These are phyloP conservation scores for Ciconia maguari DNA, from an alignment of 2,113 vertebrate genomes.

Conservation along the genomic window DNA sequence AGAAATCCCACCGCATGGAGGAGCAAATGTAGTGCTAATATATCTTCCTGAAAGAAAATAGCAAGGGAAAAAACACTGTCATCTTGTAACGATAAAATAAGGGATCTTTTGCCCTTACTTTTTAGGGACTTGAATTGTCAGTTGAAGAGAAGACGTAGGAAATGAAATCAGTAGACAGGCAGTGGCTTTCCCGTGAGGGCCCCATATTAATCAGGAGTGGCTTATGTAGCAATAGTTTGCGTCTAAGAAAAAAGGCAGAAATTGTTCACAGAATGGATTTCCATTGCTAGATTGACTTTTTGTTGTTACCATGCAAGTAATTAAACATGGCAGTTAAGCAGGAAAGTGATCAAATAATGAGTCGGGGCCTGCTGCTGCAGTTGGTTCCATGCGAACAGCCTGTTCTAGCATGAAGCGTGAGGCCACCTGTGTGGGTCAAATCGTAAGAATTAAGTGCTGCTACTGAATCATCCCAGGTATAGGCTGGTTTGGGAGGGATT, in stretches of 20 bases:
- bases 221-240: constrained; percentile 43
- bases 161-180: constrained; percentile 53
- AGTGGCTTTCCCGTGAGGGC: constrained; percentile 57
- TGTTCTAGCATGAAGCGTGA: rapidly evolving
- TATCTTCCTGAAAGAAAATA: constrained; percentile 21
- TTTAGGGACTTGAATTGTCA: constrained; percentile 21
- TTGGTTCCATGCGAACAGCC: neutral
- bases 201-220: constrained; percentile 47
- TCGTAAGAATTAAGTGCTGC: rapidly evolving
- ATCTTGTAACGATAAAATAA: neutral
- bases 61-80: neutral
- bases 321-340: constrained; percentile 42
- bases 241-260: constrained; percentile 21
- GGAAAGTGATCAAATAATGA: neutral
- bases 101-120: constrained; percentile 1
- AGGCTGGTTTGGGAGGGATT: neutral
- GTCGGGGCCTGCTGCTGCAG: neutral
- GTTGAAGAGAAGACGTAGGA: constrained; percentile 32
- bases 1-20: constrained; percentile 57
- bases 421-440: neutral
- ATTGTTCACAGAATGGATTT: constrained; percentile 63
- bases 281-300: neutral
- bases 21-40: constrained; percentile 4
- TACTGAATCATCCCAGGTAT: neutral
- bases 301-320: neutral